A percentile compares a stretch with the other conserved stretches of the same genome.
phyloP scores from a whole-genome alignment of 2,113 vertebrate species.

The Callipepla squamata region DNA sequence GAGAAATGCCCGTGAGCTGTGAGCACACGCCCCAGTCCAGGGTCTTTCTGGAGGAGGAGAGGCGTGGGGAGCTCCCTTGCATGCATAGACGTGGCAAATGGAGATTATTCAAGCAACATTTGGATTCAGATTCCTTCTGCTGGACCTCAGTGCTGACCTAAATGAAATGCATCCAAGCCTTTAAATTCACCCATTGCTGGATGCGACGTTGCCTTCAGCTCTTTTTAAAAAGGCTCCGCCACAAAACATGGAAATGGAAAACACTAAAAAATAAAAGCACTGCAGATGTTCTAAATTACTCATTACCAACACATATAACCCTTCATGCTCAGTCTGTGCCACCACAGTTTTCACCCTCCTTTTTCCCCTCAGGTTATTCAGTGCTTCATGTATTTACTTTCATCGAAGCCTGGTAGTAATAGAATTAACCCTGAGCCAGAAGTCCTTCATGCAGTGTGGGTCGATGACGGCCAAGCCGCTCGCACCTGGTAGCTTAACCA shows the following conservation, averaged over 20 bases:
- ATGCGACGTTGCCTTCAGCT: background rate
- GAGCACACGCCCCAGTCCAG: accelerated
- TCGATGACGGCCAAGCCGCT: background rate
- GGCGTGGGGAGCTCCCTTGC: background rate
- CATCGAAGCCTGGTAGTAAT: background rate
- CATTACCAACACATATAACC: background rate
- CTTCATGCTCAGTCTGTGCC: conserved; percentile 16
- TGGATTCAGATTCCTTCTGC: background rate
- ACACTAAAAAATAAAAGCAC: background rate
- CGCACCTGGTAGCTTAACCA: background rate
- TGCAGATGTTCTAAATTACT: conserved; percentile 57
- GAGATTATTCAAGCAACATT: background rate
- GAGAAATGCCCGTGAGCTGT: too few relatives aligned
- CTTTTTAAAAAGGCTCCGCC: background rate
- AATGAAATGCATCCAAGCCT: background rate
- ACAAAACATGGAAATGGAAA: conserved; percentile 34
- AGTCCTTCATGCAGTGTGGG: background rate
- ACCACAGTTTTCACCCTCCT: background rate
- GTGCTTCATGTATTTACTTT: background rate
- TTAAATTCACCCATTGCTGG: background rate
- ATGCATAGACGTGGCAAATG: background rate
- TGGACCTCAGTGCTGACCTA: background rate
- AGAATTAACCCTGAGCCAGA: background rate
- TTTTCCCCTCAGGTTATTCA: background rate
- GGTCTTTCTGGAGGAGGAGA: background rate